A percentile compares a stretch with the other conserved stretches of the same genome.
Evolutionary conservation across 1,140 invertebrate species (phyloP).

Genomic region (Formica selysi): DNA sequence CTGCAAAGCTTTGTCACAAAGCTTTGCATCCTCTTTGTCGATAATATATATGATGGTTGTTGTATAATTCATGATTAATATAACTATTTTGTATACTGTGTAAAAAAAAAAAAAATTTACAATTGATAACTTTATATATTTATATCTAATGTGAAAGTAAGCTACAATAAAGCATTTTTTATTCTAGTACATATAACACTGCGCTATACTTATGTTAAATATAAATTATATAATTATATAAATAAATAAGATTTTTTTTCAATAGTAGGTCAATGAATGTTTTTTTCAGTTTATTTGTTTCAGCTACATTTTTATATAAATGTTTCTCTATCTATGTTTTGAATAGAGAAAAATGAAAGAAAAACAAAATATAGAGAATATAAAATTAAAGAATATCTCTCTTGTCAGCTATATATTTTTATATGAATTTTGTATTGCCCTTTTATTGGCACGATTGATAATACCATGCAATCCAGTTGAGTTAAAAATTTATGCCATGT

Average conservation of each 20-base stretch:
- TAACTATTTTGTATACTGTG: too few species aligned
- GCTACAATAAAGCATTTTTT: background rate
- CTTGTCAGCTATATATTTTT: background rate
- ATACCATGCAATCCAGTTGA: background rate
- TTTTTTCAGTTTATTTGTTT: background rate
- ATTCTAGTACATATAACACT: background rate
- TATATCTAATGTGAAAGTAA: background rate
- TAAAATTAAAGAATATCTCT: background rate
- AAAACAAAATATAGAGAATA: background rate
- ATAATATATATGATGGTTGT: too few species aligned
- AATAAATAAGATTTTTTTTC: background rate
- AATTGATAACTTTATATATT: background rate
- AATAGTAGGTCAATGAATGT: background rate
- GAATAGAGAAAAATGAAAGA: background rate
- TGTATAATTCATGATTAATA: too few species aligned
- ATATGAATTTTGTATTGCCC: background rate
- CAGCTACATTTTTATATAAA: background rate
- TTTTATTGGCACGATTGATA: background rate
- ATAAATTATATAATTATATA: constrained; percentile 4
- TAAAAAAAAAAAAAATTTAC: background rate
- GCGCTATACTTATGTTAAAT: background rate
- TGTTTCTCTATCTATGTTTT: background rate
- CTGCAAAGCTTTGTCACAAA: background rate
- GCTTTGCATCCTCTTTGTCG: background rate
- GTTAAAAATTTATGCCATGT: background rate